phyloP scores from a whole-genome alignment of 2,797 vertebrate species.

The Poliocrania exsul region DNA sequence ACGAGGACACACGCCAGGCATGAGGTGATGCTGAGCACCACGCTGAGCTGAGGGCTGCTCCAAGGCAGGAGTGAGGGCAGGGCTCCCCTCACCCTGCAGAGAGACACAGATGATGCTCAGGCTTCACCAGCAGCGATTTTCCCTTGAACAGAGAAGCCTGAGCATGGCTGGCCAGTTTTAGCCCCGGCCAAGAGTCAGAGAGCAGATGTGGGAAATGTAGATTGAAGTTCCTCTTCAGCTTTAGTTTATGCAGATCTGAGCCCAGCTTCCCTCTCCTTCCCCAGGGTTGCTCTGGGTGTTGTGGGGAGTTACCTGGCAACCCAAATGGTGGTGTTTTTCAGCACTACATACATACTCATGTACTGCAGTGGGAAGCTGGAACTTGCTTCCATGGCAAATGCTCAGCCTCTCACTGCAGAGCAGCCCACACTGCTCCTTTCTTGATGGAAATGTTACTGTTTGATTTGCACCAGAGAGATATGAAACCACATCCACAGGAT shows the following conservation, averaged over 20 bases:
- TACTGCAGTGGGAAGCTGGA: not conserved
- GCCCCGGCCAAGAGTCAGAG: not conserved
- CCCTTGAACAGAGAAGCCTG: not conserved
- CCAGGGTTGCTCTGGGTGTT: not conserved
- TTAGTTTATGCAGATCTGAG: not conserved
- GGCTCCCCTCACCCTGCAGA: not conserved
- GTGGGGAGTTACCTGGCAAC: not conserved
- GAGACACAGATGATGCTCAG: not conserved
- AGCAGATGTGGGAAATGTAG: not conserved
- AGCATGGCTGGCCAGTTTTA: fast-evolving
- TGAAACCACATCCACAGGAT: not conserved
- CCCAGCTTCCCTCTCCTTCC: not conserved
- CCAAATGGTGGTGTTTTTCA: not conserved
- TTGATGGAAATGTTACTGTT: not conserved
- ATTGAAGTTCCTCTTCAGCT: not conserved
- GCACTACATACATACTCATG: not conserved
- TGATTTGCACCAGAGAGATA: fast-evolving
- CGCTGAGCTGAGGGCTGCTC: not conserved
- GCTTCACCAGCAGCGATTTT: not conserved
- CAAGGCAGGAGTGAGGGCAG: not conserved
- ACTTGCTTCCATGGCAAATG: not conserved
- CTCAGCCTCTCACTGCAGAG: not conserved
- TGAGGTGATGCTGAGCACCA: not conserved
- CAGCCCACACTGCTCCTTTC: not conserved
- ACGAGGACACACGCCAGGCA: fast-evolving